Conservation (phyloP, 2,888 invertebrate genomes). For the Hybos culiciformis region DNA sequence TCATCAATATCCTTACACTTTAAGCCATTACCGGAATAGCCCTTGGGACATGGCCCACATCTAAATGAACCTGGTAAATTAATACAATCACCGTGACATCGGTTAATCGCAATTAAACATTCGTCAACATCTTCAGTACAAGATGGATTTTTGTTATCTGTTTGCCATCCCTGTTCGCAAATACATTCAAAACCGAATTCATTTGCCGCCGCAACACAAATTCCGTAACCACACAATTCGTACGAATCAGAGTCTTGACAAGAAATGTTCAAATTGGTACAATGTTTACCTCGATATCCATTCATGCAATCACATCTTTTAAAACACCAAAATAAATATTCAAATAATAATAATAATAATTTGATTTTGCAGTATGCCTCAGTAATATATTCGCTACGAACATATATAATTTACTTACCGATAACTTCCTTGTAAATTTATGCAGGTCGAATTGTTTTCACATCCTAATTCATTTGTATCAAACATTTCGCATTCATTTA, state of each 20-base stretch:
- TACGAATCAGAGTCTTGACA: slow-evolving; percentile 53
- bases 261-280: slow-evolving; percentile 55
- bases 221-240: slow-evolving; percentile 80
- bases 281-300: slow-evolving; percentile 72
- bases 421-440: slow-evolving; percentile 66
- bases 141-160: slow-evolving; percentile 46
- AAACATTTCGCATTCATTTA: slow-evolving; percentile 72
- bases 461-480: slow-evolving; percentile 77
- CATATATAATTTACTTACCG: slow-evolving; percentile 46
- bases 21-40: slow-evolving; percentile 79
- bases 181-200: slow-evolving; percentile 58
- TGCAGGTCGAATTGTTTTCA: slow-evolving; percentile 75
- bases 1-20: slow-evolving; percentile 81
- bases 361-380: too few species aligned
- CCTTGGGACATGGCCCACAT: slow-evolving; percentile 77
- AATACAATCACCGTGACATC: slow-evolving; percentile 72
- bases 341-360: not conserved
- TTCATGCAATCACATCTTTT: slow-evolving; percentile 62
- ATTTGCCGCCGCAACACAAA: slow-evolving; percentile 53
- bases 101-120: slow-evolving; percentile 52
- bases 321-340: slow-evolving; percentile 33
- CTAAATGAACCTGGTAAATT: slow-evolving; percentile 80
- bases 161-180: slow-evolving; percentile 81
- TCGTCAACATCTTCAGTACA: slow-evolving; percentile 82
- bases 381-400: not conserved